phyloP scores from a whole-genome alignment of 2,888 invertebrate species.

The Acanthoscelides obtectus region DNA sequence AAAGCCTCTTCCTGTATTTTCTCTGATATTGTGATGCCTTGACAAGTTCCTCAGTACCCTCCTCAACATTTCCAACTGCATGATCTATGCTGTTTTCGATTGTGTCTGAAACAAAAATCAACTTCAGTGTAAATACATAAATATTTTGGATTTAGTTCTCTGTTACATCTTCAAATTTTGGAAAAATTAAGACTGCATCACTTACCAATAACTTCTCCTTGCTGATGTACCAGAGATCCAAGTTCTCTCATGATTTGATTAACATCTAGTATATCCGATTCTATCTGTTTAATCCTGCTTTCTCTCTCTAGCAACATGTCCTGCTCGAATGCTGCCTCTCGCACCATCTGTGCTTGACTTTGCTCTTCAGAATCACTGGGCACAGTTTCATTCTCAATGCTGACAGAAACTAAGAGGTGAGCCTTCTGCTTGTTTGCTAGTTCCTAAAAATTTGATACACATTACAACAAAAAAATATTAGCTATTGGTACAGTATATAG shows the following conservation, averaged over 20 bases:
- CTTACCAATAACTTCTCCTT: slow-evolving; percentile 67
- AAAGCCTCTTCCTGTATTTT: slow-evolving; percentile 69
- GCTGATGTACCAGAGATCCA: slow-evolving; percentile 64
- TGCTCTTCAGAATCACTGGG: slow-evolving; percentile 44
- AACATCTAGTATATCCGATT: slow-evolving; percentile 76
- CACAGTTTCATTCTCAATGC: slow-evolving; percentile 37
- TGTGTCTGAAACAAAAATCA: slow-evolving; percentile 57
- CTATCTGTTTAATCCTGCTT: slow-evolving; percentile 73
- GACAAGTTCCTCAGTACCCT: slow-evolving; percentile 72
- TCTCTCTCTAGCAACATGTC: slow-evolving; percentile 77
- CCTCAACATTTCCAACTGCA: slow-evolving; percentile 69
- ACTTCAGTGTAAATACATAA: neutral
- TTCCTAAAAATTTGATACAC: slow-evolving; percentile 44
- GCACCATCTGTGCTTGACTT: slow-evolving; percentile 47
- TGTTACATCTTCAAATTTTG: no score
- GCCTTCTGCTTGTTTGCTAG: slow-evolving; percentile 67
- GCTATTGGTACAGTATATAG: no score
- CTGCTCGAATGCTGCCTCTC: slow-evolving; percentile 71
- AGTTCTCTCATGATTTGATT: slow-evolving; percentile 79
- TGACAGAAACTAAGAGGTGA: slow-evolving; percentile 47
- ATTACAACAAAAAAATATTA: neutral
- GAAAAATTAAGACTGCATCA: no score
- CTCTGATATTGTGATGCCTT: slow-evolving; percentile 79
- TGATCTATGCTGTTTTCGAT: slow-evolving; percentile 79
- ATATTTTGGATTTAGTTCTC: no score